Conservation (phyloP, 2,113 vertebrate genomes). For the Agelaius phoeniceus region DNA sequence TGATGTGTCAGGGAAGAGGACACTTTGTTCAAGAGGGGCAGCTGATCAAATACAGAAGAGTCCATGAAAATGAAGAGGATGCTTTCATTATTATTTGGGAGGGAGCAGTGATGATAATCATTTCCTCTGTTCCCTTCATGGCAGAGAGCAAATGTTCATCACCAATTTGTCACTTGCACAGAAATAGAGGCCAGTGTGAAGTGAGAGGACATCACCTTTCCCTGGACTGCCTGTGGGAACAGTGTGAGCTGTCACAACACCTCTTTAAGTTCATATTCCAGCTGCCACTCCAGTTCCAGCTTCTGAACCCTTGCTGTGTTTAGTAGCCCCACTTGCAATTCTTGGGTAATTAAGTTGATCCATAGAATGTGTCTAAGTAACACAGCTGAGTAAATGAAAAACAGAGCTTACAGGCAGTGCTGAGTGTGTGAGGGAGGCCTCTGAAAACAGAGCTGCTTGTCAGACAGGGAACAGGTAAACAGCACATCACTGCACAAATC, state of each 20-base stretch:
- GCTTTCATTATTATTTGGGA: neutral
- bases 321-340: neutral
- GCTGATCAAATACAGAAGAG: conserved; percentile 17
- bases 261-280: neutral
- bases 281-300: neutral
- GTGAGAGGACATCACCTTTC: neutral
- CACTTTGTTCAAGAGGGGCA: neutral
- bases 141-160: neutral
- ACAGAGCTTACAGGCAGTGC: neutral
- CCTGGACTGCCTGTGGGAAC: neutral
- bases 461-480: neutral
- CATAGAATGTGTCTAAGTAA: neutral
- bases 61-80: neutral
- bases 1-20: neutral
- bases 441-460: neutral
- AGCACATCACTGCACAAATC: neutral
- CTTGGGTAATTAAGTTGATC: neutral
- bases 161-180: neutral
- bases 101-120: neutral
- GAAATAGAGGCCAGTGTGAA: neutral
- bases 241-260: neutral
- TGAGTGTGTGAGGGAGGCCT: neutral
- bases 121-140: neutral
- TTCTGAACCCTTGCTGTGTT: neutral
- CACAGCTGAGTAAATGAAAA: neutral